phyloP scores from a whole-genome alignment of 1,140 invertebrate species.

The Drosophila pallidifrons region DNA sequence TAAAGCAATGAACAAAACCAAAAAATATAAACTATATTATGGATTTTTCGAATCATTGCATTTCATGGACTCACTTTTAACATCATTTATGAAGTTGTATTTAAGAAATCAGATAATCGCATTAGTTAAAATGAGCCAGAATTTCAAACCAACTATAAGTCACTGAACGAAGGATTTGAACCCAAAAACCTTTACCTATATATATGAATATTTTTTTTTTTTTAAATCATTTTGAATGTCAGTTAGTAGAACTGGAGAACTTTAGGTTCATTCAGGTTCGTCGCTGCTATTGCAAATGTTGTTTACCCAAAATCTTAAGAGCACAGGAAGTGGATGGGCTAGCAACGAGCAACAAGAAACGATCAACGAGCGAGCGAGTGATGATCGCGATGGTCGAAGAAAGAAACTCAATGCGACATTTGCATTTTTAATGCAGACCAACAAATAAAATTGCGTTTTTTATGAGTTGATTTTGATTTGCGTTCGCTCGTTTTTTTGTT shows the following conservation, averaged over 20 bases:
- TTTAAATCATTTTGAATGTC: slow-evolving; percentile 13
- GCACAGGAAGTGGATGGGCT: slow-evolving; percentile 64
- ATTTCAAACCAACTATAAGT: neutral
- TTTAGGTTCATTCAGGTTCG: slow-evolving; percentile 34
- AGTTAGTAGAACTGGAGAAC: slow-evolving; percentile 17
- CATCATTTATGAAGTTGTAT: slow-evolving; percentile 1
- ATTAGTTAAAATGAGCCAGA: slow-evolving; percentile 11
- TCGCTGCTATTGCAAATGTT: slow-evolving; percentile 50
- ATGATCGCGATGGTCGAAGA: slow-evolving; percentile 25
- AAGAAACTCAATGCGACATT: slow-evolving; percentile 78
- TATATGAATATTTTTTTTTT: neutral
- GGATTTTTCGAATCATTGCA: too few species aligned
- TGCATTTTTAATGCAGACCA: slow-evolving; percentile 85
- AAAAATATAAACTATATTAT: too few species aligned
- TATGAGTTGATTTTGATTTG: slow-evolving; percentile 75
- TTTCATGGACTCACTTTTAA: neutral
- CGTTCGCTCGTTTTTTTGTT: slow-evolving; percentile 45
- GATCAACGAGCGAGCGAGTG: slow-evolving; percentile 27
- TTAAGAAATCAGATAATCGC: slow-evolving; percentile 2
- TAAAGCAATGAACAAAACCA: too few species aligned
- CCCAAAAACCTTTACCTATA: neutral
- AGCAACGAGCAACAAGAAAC: slow-evolving; percentile 3
- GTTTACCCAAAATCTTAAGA: slow-evolving; percentile 79
- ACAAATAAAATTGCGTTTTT: slow-evolving; percentile 76
- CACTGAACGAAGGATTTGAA: neutral